Conservation (phyloP, 1,140 invertebrate species). For the Meloidogyne chitwoodi region DNA sequence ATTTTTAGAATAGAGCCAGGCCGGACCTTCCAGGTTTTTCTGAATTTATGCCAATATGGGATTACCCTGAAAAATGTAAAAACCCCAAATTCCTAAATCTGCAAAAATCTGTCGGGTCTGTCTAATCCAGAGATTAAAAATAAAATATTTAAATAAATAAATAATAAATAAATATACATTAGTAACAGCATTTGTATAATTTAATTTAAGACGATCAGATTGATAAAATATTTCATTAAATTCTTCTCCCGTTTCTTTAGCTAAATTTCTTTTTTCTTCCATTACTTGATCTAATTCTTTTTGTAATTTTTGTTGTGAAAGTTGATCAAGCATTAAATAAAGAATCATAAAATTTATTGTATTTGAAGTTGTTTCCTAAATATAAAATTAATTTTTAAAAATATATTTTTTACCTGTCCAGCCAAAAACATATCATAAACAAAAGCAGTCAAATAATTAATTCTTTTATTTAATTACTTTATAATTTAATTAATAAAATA, state of each 20-base stretch:
- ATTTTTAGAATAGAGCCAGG: neutral
- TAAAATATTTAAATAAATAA: neutral
- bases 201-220: constrained; percentile 12
- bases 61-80: too few species aligned
- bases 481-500: neutral
- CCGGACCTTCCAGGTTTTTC: too few species aligned
- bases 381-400: neutral
- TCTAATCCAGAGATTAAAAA: too few species aligned
- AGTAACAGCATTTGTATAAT: constrained; percentile 22
- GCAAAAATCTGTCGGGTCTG: too few species aligned
- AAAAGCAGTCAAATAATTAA: neutral
- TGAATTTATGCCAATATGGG: too few species aligned
- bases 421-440: constrained; percentile 18
- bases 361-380: constrained; percentile 75
- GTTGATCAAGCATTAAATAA: constrained; percentile 60
- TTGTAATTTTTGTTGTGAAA: constrained; percentile 32
- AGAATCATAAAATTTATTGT: constrained; percentile 80
- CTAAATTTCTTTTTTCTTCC: neutral
- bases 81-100: too few species aligned
- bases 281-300: constrained; percentile 32
- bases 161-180: neutral
- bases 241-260: neutral
- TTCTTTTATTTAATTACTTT: neutral
- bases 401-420: neutral
- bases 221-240: constrained; percentile 4